Evolutionary conservation across 2,888 invertebrate genomes (phyloP).

Genomic region (Xylophagus ater): DNA sequence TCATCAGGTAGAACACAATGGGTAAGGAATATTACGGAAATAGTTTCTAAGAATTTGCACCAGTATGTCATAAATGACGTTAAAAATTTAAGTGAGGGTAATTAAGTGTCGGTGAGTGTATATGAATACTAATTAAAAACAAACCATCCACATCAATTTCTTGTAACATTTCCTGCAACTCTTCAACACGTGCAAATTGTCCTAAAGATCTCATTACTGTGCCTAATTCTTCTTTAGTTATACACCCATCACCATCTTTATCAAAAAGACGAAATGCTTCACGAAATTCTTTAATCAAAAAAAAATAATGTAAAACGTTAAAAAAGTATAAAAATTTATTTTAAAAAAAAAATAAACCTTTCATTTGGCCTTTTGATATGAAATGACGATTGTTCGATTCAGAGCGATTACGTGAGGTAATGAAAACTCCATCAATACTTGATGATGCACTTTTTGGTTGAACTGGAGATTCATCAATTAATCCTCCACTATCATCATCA

Average conservation of each 20-base stretch:
- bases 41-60: too few relatives aligned
- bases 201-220: constrained; percentile 77
- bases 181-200: constrained; percentile 78
- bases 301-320: constrained; percentile 5
- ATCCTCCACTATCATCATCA: constrained; percentile 9
- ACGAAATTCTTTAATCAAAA: constrained; percentile 54
- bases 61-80: too few relatives aligned
- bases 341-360: constrained; percentile 57
- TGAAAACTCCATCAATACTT: constrained; percentile 25
- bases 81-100: too few relatives aligned
- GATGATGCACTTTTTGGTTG: constrained; percentile 22
- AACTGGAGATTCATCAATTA: constrained; percentile 17
- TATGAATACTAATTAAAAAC: too few relatives aligned
- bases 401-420: constrained; percentile 21
- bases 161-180: constrained; percentile 73
- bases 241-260: constrained; percentile 79
- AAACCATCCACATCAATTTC: constrained; percentile 70
- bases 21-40: too few relatives aligned
- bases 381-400: constrained; percentile 24
- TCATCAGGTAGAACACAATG: too few relatives aligned
- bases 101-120: too few relatives aligned
- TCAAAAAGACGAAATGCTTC: constrained; percentile 80
- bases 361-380: constrained; percentile 64
- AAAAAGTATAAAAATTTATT: neutral
- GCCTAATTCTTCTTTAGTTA: constrained; percentile 77